Evolutionary conservation across 2,797 vertebrate species (phyloP), one percentile per base, ranked within the genome.

Genomic region (Simalia tracyae): DNA sequence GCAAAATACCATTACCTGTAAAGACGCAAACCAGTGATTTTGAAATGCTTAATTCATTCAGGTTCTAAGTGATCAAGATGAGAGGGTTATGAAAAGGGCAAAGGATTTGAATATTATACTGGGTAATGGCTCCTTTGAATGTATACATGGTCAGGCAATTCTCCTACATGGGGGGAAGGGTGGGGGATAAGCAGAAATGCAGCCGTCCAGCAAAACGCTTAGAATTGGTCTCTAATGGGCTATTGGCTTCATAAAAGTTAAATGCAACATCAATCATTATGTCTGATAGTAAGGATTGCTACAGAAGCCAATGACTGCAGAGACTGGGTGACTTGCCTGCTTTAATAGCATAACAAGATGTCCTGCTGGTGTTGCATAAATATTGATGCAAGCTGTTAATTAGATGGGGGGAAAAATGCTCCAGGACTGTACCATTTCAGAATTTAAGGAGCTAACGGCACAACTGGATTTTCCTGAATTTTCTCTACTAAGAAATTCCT

Each of bases 1-100:
- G 95, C 97, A 98, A 95, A 98, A 98, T 28, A 92, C 95, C 76
- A 92, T 86, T 28, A 95, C 88, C 98, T 98, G 92, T 86, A 93
- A 95, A 50, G 92, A 92, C 0, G 3, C 94, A 86, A 81, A 81
- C 2, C 64, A 88, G 46, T 4, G 50, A 92, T 8, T 84, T 90
- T 17, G 1, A 56, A 87, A 17, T 11, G 19, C n/a, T 14, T 60
- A 36, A 81, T 14, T 28, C 11, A 24, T n/a, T 76, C 14, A 89
- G 50, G 56, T 61, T 17, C 15, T 86, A 88, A 93, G 92, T 72
- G 81, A 57, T 54, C 66, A 84, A 59, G 59, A 64, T 8, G 54
- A 85, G 42, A 42, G 17, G 15, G 28, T 90, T 63, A 84, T 8
- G 59, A 54, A 46, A 68, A 92, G 14, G 5, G 8, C 9, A 8